A percentile compares a stretch with the other conserved stretches of the same genome.
Conservation (phyloP, 2,888 invertebrate genomes). For the Xanthorhoe spadicearia region DNA sequence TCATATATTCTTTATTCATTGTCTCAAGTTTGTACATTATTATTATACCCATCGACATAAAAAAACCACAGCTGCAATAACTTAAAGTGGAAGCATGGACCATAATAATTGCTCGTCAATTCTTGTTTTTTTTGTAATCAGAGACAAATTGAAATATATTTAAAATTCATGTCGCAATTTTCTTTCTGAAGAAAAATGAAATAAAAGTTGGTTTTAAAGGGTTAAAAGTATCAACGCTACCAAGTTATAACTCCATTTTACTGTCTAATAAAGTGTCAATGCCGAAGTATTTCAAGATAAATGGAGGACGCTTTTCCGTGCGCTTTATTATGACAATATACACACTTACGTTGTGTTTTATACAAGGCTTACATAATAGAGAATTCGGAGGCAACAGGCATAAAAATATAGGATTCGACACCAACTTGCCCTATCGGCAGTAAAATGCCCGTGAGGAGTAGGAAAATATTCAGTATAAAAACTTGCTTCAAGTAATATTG, state of each 20-base stretch:
- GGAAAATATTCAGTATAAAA: no score
- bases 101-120: not conserved
- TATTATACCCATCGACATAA: not conserved
- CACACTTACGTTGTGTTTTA: no score
- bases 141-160: not conserved
- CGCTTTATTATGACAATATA: no score
- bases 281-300: not conserved
- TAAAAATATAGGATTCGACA: no score
- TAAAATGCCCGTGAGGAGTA: no score
- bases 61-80: not conserved
- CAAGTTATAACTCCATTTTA: not conserved
- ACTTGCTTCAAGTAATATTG: no score
- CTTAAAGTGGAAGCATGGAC: not conserved
- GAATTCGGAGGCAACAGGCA: no score
- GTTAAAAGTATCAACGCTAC: not conserved
- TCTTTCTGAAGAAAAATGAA: not conserved
- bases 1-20: no score
- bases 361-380: no score
- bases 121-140: not conserved
- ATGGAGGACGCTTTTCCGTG: not conserved
- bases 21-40: no score
- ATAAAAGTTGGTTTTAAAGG: not conserved
- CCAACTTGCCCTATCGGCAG: no score
- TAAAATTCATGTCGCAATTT: not conserved
- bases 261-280: constrained; percentile 2